Evolutionary conservation across 2,113 vertebrate species (phyloP).

Genomic region (Galbula dea): DNA sequence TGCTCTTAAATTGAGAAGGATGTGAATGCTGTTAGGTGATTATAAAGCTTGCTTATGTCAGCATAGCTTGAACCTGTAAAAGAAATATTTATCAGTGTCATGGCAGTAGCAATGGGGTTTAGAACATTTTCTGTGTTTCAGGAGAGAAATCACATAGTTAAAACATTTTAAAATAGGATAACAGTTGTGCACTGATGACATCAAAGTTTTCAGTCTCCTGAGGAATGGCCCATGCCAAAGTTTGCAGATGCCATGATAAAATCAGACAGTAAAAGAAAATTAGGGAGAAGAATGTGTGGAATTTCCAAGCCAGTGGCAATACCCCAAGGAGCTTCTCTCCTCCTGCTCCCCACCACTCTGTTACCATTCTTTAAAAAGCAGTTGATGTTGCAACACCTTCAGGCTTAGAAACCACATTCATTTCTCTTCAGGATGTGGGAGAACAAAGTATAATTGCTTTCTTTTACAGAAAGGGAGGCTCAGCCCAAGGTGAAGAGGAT

Average conservation of each 20-base stretch:
- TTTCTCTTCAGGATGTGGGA: neutral
- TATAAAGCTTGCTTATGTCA: neutral
- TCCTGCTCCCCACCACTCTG: neutral
- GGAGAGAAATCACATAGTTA: neutral
- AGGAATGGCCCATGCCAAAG: neutral
- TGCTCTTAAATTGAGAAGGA: neutral
- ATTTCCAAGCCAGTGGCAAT: neutral
- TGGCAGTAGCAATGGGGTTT: neutral
- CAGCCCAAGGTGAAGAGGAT: neutral
- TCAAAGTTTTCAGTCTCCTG: neutral
- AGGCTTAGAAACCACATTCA: neutral
- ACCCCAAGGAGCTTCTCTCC: neutral
- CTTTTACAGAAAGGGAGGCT: neutral
- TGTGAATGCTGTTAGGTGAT: neutral
- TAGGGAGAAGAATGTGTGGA: neutral
- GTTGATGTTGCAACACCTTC: neutral
- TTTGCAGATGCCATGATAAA: neutral
- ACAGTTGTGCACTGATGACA: neutral
- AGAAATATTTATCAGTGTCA: neutral
- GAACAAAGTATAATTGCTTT: neutral
- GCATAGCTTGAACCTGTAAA: neutral
- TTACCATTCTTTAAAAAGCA: neutral
- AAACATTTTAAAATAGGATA: neutral
- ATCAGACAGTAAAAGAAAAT: neutral
- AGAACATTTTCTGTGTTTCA: neutral